These are phyloP conservation scores for Oreochromis tanganicae DNA, from an alignment of 2,113 vertebrate genomes.

Conservation along the genomic window DNA sequence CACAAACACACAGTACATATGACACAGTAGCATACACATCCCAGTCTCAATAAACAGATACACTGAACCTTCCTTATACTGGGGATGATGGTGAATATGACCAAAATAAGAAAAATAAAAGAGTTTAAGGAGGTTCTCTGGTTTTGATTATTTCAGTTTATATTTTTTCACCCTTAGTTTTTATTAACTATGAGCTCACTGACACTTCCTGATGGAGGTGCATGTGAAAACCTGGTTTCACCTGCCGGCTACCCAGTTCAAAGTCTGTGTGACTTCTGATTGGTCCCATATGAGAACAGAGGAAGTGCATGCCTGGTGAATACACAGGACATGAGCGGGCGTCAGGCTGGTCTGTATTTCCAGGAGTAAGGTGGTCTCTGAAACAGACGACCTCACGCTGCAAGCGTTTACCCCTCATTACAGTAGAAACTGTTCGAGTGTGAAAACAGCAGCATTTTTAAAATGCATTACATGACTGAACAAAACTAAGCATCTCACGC, in stretches of 20 bases:
- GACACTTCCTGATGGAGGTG: neutral
- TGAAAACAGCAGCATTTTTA: neutral
- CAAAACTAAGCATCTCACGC: fast-evolving
- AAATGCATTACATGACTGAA: neutral
- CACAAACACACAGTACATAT: neutral
- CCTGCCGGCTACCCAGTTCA: neutral
- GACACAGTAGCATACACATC: neutral
- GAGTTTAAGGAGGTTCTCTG: neutral
- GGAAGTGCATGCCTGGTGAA: neutral
- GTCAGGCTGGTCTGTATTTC: neutral
- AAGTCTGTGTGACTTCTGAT: neutral
- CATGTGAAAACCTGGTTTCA: fast-evolving
- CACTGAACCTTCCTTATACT: neutral
- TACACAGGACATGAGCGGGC: fast-evolving
- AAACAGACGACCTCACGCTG: neutral
- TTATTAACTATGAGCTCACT: neutral
- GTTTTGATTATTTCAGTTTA: fast-evolving
- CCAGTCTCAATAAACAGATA: neutral
- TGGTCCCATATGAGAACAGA: fast-evolving
- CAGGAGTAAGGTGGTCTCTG: neutral
- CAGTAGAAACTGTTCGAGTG: neutral
- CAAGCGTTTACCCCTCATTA: fast-evolving
- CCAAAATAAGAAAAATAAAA: neutral
- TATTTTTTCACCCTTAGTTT: fast-evolving
- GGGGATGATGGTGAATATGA: fast-evolving